A percentile compares a stretch with the other conserved stretches of the same genome.
These are phyloP conservation scores for Mycalesis mineus DNA, from an alignment of 2,888 invertebrate genomes.

Conservation along the genomic window DNA sequence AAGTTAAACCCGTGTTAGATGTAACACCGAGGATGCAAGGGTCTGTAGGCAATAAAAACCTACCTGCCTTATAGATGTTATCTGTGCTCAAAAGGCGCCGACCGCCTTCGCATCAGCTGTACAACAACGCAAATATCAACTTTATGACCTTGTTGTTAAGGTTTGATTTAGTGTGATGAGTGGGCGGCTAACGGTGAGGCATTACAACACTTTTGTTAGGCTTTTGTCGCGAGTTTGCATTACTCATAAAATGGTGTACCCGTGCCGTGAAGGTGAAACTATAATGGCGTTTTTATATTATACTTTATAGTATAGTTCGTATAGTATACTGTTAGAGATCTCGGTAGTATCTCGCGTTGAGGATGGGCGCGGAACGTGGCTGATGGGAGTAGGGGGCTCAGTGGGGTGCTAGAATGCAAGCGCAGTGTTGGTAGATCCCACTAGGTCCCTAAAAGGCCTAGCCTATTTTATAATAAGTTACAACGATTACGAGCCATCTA, in stretches of 20 bases:
- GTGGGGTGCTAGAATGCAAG: no score
- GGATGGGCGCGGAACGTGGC: no score
- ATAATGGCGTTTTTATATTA: not conserved
- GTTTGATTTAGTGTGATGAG: conserved; percentile 7
- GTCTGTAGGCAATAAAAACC: conserved; percentile 58
- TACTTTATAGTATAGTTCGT: no score
- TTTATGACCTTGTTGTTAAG: not conserved
- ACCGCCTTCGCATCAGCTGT: conserved; percentile 41
- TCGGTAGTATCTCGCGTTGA: no score
- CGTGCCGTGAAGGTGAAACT: conserved; percentile 18
- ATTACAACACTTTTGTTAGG: conserved; percentile 72
- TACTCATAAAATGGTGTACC: conserved; percentile 49
- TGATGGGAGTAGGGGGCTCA: no score
- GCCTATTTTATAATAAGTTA: no score
- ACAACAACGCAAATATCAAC: not conserved
- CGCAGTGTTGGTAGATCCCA: no score
- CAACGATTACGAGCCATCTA: no score
- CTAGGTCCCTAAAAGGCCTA: no score
- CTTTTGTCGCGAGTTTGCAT: conserved; percentile 64
- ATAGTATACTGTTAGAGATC: no score
- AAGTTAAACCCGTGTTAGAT: conserved; percentile 17
- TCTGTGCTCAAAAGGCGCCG: conserved; percentile 72
- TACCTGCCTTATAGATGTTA: conserved; percentile 75
- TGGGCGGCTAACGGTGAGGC: conserved; percentile 59
- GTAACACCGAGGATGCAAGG: conserved; percentile 34